These are phyloP conservation scores for Hermodice carunculata DNA, from an alignment of 2,888 invertebrate genomes.

Conservation along the genomic window DNA sequence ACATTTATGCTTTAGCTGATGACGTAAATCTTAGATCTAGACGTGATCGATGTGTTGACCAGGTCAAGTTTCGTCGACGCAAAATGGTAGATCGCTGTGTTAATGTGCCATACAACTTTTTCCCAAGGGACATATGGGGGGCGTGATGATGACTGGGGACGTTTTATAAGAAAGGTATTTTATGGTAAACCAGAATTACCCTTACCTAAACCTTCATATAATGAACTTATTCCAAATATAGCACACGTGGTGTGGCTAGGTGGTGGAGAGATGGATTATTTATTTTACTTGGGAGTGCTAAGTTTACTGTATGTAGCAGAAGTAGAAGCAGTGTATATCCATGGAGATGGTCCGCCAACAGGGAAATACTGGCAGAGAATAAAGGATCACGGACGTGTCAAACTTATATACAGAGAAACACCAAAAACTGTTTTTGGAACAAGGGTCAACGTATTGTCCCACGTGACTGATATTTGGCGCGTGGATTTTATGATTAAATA, in stretches of 20 bases:
- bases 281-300: conserved; percentile 60
- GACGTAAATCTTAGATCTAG: no score
- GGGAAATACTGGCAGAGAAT: conserved; percentile 56
- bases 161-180: conserved; percentile 42
- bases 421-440: conserved; percentile 44
- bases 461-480: conserved; percentile 62
- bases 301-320: conserved; percentile 56
- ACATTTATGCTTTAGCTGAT: not conserved
- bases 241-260: conserved; percentile 65
- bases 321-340: conserved; percentile 55
- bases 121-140: conserved; percentile 54
- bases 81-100: no score
- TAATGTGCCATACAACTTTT: conserved; percentile 18
- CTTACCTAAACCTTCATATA: conserved; percentile 27
- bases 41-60: no score
- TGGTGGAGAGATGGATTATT: conserved; percentile 53
- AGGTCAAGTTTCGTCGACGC: no score
- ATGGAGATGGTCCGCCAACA: conserved; percentile 52
- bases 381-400: conserved; percentile 43
- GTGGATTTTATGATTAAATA: conserved; percentile 64
- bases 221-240: conserved; percentile 57
- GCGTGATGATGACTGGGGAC: conserved; percentile 41
- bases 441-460: conserved; percentile 52
- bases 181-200: conserved; percentile 47
- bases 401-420: conserved; percentile 37